Percentiles rank a stretch among this genome's conserved stretches.
phyloP scores from a whole-genome alignment of 1,140 invertebrate genomes.

The Cyclina sinensis region DNA sequence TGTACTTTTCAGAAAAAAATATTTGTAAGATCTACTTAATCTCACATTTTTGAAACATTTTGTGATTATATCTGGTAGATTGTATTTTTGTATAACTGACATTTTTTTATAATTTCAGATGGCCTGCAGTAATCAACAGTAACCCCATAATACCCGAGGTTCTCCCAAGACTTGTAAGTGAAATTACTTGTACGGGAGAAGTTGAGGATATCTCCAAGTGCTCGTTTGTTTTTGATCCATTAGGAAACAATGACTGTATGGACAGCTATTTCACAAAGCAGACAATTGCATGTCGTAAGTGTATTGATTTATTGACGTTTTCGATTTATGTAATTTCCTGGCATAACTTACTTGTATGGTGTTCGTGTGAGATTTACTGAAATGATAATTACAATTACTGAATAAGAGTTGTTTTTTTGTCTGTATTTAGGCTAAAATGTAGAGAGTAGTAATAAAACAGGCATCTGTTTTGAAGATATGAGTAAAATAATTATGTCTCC shows the following conservation, averaged over 20 bases:
- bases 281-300: background rate
- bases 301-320: no score
- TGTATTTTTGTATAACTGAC: no score
- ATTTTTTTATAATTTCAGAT: constrained; percentile 1
- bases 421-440: no score
- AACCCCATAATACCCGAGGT: background rate
- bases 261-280: background rate
- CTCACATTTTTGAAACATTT: background rate
- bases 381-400: no score
- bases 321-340: no score
- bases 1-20: background rate
- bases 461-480: no score
- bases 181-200: background rate
- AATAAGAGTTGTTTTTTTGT: no score
- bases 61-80: no score
- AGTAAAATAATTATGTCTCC: no score
- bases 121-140: background rate
- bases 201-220: constrained; percentile 7
- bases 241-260: background rate
- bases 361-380: no score
- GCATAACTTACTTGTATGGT: no score
- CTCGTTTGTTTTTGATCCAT: background rate
- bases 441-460: no score
- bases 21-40: background rate
- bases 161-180: background rate